Evolutionary conservation across 37 sponge, comb jelly and placozoan species (phyloP), one percentile per base, ranked within the genome.

Genomic region (Eunapius fragilis): DNA sequence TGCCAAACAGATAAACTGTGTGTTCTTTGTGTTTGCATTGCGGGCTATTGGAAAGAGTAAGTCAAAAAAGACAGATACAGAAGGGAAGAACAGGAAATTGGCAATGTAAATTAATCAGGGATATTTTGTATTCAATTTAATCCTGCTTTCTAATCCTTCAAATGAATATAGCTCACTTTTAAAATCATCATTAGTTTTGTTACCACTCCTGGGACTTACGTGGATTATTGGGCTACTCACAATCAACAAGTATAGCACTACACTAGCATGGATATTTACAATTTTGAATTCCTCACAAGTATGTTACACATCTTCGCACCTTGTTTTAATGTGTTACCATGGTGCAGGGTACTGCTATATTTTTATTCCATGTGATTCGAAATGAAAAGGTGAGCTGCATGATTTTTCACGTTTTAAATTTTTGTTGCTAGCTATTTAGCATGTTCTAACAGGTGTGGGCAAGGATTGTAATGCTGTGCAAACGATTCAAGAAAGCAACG

Each of bases 311-410:
- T 1, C 27, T 23, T 49, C 9, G 58, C 14, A 58, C 41, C 6
- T 58, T 58, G 19, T 13, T 58, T 13, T 72, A 31, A 72, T 72
- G 0, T 0, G 2, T 72, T n/a, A 19, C 37, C 10, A 23, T 37
- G 2, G 17, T 28, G 30, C 77, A 88, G 89, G 89, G 89, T 37
- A 72, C 50, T 11, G 83, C 72, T 17, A 88, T 88, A 31, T 82
- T 88, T 67, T 76, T 88, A 32, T 88, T 88, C 67, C 83, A 82
- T 77, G 89, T 82, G 3, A 77, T 88, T 28, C 83, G 89, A 35
- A 88, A 67, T 82, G 89, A 88, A 22, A 82, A 69, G 71, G 87
- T 87, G 49, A 32, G 85, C 12, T 11, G n/a, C n/a, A n/a, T 37
- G 41, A 11, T 1, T 11, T 11, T 58, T 10, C 58, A 17, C 0